A percentile compares a stretch with the other conserved stretches of the same genome.
Conservation (phyloP, 2,797 vertebrate species). For the Loris lydekkerianus region DNA sequence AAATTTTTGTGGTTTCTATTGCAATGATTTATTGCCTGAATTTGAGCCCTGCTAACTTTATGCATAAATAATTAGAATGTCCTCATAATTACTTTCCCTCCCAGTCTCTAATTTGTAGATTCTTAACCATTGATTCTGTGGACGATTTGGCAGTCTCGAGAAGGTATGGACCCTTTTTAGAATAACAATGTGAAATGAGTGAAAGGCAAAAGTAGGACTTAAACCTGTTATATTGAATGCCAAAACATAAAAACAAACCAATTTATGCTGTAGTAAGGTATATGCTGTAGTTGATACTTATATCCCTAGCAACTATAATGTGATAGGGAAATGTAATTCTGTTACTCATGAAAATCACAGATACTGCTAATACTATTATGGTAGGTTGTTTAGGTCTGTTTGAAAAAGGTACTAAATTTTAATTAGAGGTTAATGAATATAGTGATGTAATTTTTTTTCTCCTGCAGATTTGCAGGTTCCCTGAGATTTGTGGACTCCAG, state of each 20-base stretch:
- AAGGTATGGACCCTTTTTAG: constrained; percentile 41
- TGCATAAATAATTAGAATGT: constrained; percentile 29
- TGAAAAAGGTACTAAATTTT: constrained; percentile 45
- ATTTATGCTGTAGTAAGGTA: background rate
- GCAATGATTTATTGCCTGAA: constrained; percentile 44
- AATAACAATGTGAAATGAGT: constrained; percentile 33
- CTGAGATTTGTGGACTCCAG: background rate
- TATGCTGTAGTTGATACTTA: background rate
- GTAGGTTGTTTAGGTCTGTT: constrained; percentile 11
- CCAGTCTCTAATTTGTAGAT: background rate
- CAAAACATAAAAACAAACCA: constrained; percentile 34
- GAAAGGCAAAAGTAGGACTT: constrained; percentile 16
- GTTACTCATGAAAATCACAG: constrained; percentile 53
- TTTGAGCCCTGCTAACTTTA: constrained; percentile 35
- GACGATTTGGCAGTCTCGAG: background rate
- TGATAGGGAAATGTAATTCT: constrained; percentile 50
- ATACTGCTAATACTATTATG: background rate
- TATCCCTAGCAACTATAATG: constrained; percentile 3
- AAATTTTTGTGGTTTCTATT: constrained; percentile 35
- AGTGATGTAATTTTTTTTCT: background rate
- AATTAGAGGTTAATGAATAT: constrained; percentile 46
- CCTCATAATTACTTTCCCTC: background rate
- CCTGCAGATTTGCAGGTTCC: constrained; percentile 6
- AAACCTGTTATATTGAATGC: constrained; percentile 21
- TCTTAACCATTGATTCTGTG: constrained; percentile 3